Conservation (phyloP, 2,113 vertebrate species). For the Zosterops lateralis region DNA sequence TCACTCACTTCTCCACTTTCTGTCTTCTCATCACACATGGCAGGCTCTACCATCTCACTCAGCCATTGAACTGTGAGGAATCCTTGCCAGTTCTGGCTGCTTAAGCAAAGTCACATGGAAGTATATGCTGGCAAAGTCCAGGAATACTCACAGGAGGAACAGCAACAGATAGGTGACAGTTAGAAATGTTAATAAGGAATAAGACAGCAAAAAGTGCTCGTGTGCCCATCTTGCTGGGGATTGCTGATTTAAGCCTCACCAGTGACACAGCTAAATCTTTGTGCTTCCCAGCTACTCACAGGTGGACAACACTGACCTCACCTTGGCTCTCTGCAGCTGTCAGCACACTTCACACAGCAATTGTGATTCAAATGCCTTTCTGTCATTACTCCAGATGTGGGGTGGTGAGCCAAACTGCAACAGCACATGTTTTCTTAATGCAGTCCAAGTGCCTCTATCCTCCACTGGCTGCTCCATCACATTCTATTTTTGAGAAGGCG, state of each 20-base stretch:
- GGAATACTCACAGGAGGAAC: constrained; percentile 15
- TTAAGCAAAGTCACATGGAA: constrained; percentile 33
- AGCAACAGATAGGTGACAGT: background rate
- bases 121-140: background rate
- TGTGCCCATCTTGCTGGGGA: background rate
- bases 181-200: background rate
- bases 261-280: background rate
- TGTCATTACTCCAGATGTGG: constrained; percentile 7
- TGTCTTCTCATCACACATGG: constrained; percentile 37
- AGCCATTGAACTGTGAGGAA: constrained; percentile 5
- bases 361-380: background rate
- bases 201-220: background rate
- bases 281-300: background rate
- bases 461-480: background rate
- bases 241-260: background rate
- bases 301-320: background rate
- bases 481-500: background rate
- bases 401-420: background rate
- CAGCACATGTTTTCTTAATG: background rate
- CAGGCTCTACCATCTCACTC: constrained; percentile 34
- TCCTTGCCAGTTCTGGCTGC: background rate
- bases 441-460: background rate
- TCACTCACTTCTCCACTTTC: constrained; percentile 16
- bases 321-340: constrained; percentile 11
- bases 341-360: background rate